These are phyloP conservation scores for Aurelia sp. DNA, from an alignment of 30 jellyfish, hydroid and myxozoan species.

Conservation along the genomic window DNA sequence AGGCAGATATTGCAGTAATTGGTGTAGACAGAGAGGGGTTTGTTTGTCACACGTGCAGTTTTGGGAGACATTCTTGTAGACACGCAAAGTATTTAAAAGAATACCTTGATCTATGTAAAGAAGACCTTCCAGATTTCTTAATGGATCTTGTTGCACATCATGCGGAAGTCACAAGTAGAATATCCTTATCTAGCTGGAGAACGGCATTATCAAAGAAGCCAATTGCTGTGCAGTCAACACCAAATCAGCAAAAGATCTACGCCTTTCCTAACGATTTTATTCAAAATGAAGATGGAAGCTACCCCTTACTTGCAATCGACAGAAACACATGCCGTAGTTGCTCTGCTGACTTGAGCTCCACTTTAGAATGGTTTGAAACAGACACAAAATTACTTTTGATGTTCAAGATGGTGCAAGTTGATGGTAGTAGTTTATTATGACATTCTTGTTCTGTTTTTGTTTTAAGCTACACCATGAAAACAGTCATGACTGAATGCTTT, in stretches of 20 bases:
- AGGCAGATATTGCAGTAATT: not conserved
- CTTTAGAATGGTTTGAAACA: not conserved
- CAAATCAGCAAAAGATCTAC: not conserved
- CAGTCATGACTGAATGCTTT: too few species aligned
- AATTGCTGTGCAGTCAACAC: not conserved
- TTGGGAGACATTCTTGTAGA: slow-evolving; percentile 15
- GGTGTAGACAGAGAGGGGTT: slow-evolving; percentile 13
- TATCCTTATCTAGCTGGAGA: not conserved
- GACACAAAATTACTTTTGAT: not conserved
- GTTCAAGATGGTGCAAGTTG: not conserved
- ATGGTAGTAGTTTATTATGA: not conserved
- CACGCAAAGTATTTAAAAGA: not conserved
- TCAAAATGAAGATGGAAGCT: slow-evolving; percentile 10
- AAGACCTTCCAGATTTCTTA: slow-evolving; percentile 1
- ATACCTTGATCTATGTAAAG: not conserved
- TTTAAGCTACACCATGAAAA: too few species aligned
- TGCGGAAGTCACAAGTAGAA: not conserved
- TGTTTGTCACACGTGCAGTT: not conserved
- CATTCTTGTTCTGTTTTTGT: too few species aligned
- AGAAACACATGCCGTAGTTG: not conserved
- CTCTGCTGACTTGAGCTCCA: not conserved
- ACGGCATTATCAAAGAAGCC: not conserved
- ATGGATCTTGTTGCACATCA: not conserved
- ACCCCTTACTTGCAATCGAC: not conserved
- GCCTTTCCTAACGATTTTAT: not conserved